Conservation (phyloP, 2,797 vertebrate species). For the Pelobates cultripes region DNA sequence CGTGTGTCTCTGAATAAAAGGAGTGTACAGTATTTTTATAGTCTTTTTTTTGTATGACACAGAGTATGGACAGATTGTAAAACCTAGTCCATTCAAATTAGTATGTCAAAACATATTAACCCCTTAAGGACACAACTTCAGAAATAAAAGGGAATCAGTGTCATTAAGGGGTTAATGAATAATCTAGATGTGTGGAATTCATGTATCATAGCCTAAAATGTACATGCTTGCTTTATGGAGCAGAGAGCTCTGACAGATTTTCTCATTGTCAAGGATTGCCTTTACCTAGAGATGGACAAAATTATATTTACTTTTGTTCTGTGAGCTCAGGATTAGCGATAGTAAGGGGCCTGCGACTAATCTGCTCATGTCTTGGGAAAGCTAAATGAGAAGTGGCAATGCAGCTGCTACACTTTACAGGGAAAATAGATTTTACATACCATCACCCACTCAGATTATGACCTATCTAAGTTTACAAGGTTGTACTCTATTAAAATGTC, state of each 20-base stretch:
- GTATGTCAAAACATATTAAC: too few species aligned
- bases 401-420: constrained; percentile 34
- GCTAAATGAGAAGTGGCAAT: constrained; percentile 59
- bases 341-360: constrained; percentile 70
- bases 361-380: constrained; percentile 66
- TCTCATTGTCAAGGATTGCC: neutral
- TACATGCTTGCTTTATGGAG: too few species aligned
- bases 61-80: too few species aligned
- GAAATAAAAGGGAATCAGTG: too few species aligned
- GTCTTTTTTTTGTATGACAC: too few species aligned
- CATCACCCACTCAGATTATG: neutral
- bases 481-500: neutral
- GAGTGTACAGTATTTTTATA: too few species aligned
- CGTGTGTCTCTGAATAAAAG: neutral
- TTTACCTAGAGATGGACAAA: neutral
- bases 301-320: constrained; percentile 20
- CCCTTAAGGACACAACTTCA: too few species aligned
- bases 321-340: constrained; percentile 62
- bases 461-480: neutral
- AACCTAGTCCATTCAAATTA: too few species aligned
- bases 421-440: constrained; percentile 32
- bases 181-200: too few species aligned
- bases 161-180: too few species aligned
- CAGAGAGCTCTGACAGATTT: too few species aligned
- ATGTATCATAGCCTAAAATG: too few species aligned